Conservation (phyloP, 2,797 vertebrate genomes). For the Tragopan temminckii region DNA sequence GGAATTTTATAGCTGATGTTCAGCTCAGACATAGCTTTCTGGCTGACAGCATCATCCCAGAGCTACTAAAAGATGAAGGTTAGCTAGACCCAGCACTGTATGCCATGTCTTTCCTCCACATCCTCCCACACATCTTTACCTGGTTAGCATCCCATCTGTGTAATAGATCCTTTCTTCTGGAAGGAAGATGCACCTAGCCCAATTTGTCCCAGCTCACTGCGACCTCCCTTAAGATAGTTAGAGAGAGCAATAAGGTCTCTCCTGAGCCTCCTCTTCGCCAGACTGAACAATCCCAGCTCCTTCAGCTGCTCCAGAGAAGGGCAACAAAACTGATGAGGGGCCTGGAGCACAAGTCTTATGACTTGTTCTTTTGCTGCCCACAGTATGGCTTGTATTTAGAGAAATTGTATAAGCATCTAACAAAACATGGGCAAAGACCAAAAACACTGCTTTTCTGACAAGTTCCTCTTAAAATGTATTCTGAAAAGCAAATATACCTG, state of each 20-base stretch:
- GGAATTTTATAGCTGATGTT: not conserved
- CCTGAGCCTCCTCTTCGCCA: no score
- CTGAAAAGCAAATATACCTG: not conserved
- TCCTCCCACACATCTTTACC: not conserved
- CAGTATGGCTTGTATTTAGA: not conserved
- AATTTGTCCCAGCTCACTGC: not conserved
- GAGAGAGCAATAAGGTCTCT: no score
- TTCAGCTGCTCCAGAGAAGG: no score
- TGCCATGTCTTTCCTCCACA: not conserved
- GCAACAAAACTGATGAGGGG: no score
- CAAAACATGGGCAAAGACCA: not conserved
- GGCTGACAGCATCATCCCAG: not conserved
- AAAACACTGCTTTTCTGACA: not conserved
- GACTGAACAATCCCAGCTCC: no score
- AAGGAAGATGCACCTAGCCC: not conserved
- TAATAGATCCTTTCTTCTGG: not conserved
- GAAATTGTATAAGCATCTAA: not conserved
- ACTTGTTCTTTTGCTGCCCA: not conserved
- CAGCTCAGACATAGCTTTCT: not conserved
- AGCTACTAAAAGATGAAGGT: not conserved
- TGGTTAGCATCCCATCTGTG: not conserved
- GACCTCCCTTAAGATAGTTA: no score
- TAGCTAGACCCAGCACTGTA: rapidly evolving
- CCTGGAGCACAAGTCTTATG: no score
- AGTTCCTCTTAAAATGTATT: not conserved